Conservation (phyloP, 2,888 invertebrate genomes). For the Ectropis crepuscularia region DNA sequence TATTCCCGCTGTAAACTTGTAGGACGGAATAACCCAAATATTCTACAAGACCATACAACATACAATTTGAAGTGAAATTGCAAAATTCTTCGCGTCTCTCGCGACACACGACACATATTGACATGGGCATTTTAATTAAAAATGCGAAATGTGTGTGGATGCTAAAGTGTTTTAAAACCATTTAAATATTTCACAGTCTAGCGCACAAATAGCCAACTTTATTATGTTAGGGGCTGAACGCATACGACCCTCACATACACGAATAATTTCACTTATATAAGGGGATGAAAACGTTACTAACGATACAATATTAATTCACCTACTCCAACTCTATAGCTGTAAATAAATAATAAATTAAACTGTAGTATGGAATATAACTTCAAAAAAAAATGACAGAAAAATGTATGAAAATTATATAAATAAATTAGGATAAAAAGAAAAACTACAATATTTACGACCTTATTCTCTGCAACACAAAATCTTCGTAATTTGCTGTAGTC, state of each 20-base stretch:
- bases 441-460: too few species aligned
- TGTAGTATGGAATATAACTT: too few species aligned
- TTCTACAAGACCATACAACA: background rate
- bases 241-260: background rate
- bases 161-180: constrained; percentile 53
- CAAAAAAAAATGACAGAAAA: too few species aligned
- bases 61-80: constrained; percentile 18
- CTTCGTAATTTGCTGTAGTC: too few species aligned
- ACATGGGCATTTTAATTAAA: constrained; percentile 30
- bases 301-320: too few species aligned
- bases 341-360: too few species aligned
- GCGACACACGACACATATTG: constrained; percentile 15
- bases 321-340: too few species aligned
- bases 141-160: constrained; percentile 9
- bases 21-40: background rate
- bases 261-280: too few species aligned
- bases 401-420: too few species aligned
- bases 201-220: constrained; percentile 17
- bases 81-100: constrained; percentile 15
- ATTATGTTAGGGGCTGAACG: background rate
- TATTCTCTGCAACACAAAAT: too few species aligned
- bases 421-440: too few species aligned
- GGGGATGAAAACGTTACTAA: too few species aligned
- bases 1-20: background rate
- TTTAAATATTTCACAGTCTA: constrained; percentile 62